Evolutionary conservation across 2,888 invertebrate species (phyloP).

Genomic region (Heliconius hortense): DNA sequence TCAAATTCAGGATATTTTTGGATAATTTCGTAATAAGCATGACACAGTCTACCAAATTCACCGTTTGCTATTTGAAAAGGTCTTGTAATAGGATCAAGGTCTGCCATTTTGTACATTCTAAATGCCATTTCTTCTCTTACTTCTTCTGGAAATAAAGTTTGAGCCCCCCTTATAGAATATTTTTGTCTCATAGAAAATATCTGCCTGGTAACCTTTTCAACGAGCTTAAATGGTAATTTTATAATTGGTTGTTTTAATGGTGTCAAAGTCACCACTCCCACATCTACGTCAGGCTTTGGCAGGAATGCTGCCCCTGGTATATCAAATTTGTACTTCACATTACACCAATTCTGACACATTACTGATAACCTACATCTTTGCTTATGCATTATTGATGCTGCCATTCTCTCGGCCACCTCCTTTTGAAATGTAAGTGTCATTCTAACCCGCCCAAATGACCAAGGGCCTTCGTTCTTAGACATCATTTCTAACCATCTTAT

Average conservation of each 20-base stretch:
- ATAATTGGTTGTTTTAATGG: constrained; percentile 89
- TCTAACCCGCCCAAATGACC: constrained; percentile 90
- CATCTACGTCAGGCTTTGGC: constrained; percentile 98
- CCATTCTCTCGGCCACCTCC: constrained; percentile 97
- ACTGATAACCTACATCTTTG: constrained; percentile 95
- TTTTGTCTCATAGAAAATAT: constrained; percentile 95
- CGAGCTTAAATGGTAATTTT: constrained; percentile 90
- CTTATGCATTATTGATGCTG: constrained; percentile 84
- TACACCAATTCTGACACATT: constrained; percentile 97
- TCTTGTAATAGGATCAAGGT: constrained; percentile 85
- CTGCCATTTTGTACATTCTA: constrained; percentile 86
- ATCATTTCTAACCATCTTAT: constrained; percentile 93
- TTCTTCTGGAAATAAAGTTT: constrained; percentile 89
- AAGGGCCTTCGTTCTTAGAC: constrained; percentile 87
- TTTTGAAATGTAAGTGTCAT: constrained; percentile 98
- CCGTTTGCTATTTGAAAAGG: constrained; percentile 89
- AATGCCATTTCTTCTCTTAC: constrained; percentile 84
- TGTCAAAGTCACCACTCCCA: constrained; percentile 94
- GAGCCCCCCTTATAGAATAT: constrained; percentile 85
- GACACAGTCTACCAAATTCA: constrained; percentile 89
- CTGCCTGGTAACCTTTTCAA: constrained; percentile 94
- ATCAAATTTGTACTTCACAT: constrained; percentile 90
- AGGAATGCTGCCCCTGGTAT: constrained; percentile 96
- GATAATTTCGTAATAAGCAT: constrained; percentile 88
- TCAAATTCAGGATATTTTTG: constrained; percentile 84